Evolutionary conservation across 2,113 vertebrate species (phyloP).

Genomic region (Crotalus helleri): DNA sequence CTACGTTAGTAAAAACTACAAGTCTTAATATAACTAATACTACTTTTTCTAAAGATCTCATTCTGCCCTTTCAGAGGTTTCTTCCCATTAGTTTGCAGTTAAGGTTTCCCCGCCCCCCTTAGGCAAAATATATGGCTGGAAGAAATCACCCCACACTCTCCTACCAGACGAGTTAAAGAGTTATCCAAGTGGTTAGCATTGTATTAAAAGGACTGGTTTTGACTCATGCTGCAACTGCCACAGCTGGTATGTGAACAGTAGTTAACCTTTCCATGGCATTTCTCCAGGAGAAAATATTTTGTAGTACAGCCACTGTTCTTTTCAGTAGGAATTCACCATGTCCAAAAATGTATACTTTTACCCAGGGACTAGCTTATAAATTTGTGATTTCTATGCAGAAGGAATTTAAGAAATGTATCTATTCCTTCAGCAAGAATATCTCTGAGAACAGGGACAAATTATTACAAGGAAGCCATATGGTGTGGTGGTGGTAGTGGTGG

Average conservation of each 20-base stretch:
- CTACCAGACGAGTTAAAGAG: neutral
- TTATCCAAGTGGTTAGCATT: constrained; percentile 10
- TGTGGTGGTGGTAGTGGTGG: neutral
- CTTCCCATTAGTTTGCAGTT: neutral
- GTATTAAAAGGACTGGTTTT: neutral
- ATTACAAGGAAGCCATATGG: neutral
- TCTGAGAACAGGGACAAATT: neutral
- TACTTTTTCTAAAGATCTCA: neutral
- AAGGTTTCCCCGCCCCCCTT: neutral
- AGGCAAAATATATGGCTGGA: neutral
- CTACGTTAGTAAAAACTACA: neutral
- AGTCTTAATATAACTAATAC: neutral
- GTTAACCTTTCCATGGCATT: constrained; percentile 33
- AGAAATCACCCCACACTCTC: neutral
- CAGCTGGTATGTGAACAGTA: neutral
- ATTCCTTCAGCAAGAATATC: neutral
- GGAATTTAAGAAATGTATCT: neutral
- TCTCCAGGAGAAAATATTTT: constrained; percentile 49
- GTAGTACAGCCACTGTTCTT: constrained; percentile 30
- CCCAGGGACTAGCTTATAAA: neutral
- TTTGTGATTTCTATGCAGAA: neutral
- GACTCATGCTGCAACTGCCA: constrained; percentile 15
- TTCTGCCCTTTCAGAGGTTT: neutral
- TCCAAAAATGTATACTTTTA: constrained; percentile 18
- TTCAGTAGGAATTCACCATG: constrained; percentile 41